Conservation (phyloP, 2,888 invertebrate species). For the Oxytorus armatus region DNA sequence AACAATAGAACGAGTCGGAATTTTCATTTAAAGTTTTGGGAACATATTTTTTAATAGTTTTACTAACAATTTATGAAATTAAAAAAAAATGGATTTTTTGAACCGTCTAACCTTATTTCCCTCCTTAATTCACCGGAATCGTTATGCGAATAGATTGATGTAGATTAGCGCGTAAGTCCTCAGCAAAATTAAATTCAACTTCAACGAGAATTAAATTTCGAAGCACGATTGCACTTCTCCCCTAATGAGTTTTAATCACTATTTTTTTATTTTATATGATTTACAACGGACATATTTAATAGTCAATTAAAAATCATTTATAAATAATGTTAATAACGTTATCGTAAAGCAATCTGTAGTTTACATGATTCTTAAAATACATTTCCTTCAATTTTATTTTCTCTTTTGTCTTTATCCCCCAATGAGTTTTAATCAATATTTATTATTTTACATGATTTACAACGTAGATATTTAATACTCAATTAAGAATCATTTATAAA, state of each 20-base stretch:
- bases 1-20: too few species aligned
- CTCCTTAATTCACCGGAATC: slow-evolving; percentile 54
- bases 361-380: too few species aligned
- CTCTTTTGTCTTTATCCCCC: not conserved
- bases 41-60: too few species aligned
- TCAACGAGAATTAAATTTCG: slow-evolving; percentile 12
- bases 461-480: too few species aligned
- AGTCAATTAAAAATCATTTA: not conserved
- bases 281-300: too few species aligned
- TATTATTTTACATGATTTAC: not conserved
- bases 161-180: slow-evolving; percentile 43
- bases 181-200: slow-evolving; percentile 37
- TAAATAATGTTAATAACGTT: not conserved
- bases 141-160: slow-evolving; percentile 34
- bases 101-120: too few species aligned
- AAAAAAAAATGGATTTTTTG: too few species aligned
- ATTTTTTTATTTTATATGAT: not conserved
- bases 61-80: too few species aligned
- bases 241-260: not conserved
- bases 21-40: too few species aligned
- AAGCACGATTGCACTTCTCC: not conserved
- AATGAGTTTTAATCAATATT: not conserved
- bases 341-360: too few species aligned
- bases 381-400: too few species aligned
- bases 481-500: not conserved